Percentiles rank a stretch among this genome's conserved stretches.
These are phyloP conservation scores for Galemys pyrenaicus DNA, from an alignment of 2,113 vertebrate species.

Conservation along the genomic window DNA sequence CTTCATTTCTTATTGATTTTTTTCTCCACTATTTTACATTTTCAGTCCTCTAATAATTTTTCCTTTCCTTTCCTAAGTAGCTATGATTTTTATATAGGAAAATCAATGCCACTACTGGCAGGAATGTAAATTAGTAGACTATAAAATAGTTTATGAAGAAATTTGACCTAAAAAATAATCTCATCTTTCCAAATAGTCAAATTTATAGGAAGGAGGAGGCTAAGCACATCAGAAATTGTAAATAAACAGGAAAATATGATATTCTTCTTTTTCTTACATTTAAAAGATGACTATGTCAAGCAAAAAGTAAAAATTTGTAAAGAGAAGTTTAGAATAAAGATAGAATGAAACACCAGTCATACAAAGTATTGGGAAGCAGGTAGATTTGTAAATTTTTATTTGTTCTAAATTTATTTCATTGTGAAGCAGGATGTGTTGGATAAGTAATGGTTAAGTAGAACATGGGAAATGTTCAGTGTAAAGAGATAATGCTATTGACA, in stretches of 20 bases:
- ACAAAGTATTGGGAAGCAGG: too few species aligned
- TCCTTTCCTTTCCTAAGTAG: neutral
- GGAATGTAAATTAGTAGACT: neutral
- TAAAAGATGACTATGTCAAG: too few species aligned
- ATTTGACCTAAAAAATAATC: neutral
- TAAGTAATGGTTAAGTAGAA: too few species aligned
- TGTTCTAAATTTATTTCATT: too few species aligned
- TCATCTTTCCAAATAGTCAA: neutral
- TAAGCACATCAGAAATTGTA: neutral
- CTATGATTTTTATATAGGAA: neutral
- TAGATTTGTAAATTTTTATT: too few species aligned
- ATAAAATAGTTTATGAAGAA: neutral
- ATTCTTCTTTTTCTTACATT: neutral
- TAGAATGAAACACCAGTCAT: too few species aligned
- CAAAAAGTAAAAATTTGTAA: too few species aligned
- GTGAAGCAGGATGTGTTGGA: too few species aligned
- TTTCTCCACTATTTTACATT: neutral
- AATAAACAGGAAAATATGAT: constrained; percentile 1
- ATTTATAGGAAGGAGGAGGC: neutral
- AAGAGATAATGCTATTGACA: too few species aligned
- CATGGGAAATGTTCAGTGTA: too few species aligned
- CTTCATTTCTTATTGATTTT: neutral
- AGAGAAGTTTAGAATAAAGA: too few species aligned
- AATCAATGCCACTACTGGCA: neutral
- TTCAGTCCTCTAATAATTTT: neutral